Evolutionary conservation across 2,888 invertebrate genomes (phyloP).

Genomic region (Phortica magna): DNA sequence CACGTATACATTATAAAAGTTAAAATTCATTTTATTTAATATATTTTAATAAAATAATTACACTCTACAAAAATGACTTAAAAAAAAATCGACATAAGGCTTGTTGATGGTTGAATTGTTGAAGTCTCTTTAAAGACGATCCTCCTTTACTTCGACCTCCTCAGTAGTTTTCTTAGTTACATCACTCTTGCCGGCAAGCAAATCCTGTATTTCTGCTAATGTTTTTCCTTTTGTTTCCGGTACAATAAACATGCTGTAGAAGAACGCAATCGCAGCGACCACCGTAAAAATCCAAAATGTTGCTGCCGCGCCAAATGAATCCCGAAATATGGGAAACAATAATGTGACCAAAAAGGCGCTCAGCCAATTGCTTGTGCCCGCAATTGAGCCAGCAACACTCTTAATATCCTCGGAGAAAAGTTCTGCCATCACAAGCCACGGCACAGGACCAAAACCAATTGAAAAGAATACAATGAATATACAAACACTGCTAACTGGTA

Average conservation of each 20-base stretch:
- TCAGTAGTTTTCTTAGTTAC: not conserved
- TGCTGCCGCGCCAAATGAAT: conserved; percentile 56
- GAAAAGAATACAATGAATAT: conserved; percentile 88
- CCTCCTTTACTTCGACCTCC: not conserved
- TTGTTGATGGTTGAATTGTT: too few species aligned
- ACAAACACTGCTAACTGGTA: conserved; percentile 86
- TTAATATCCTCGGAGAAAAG: conserved; percentile 88
- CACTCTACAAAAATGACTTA: too few species aligned
- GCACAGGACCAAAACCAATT: conserved; percentile 90
- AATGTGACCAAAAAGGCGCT: conserved; percentile 87
- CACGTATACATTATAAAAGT: too few species aligned
- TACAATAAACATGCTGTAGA: conserved; percentile 82
- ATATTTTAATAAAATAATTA: too few species aligned
- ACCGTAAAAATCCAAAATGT: conserved; percentile 86
- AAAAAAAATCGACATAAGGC: too few species aligned
- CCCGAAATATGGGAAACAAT: conserved; percentile 81
- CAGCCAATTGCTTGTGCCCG: conserved; percentile 89
- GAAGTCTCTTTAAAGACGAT: not conserved
- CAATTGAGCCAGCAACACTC: conserved; percentile 85
- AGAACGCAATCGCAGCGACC: conserved; percentile 81
- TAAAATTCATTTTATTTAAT: too few species aligned
- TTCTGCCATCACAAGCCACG: conserved; percentile 85
- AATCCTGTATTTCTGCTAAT: conserved; percentile 63
- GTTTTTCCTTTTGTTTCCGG: conserved; percentile 79
- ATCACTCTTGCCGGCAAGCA: conserved; percentile 19